Percentiles rank a stretch among this genome's conserved stretches.
Conservation (phyloP, 1,140 invertebrate genomes). For the Nasonia giraulti region DNA sequence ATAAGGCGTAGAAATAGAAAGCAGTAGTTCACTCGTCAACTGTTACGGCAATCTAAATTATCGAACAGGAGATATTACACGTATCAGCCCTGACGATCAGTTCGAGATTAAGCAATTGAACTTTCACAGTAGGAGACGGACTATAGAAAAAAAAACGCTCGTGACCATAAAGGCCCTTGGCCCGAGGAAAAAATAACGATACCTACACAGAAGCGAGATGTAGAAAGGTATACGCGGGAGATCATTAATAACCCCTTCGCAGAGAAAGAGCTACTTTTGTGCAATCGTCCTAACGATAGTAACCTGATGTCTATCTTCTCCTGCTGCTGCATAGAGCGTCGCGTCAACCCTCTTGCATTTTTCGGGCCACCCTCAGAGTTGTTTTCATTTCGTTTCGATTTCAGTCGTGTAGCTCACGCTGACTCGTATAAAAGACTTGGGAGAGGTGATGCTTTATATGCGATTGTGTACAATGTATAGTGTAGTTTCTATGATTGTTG, state of each 20-base stretch:
- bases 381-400: constrained; percentile 38
- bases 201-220: neutral
- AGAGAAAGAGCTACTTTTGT: neutral
- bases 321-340: neutral
- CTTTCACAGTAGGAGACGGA: neutral
- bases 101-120: constrained; percentile 17
- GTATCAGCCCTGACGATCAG: neutral
- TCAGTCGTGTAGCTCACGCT: constrained; percentile 8
- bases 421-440: constrained; percentile 1
- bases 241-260: constrained; percentile 44
- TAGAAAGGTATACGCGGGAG: constrained; percentile 5
- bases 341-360: constrained; percentile 18
- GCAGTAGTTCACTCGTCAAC: too few relatives aligned
- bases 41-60: neutral
- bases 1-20: neutral
- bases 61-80: neutral
- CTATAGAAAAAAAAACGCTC: neutral
- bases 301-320: constrained; percentile 37
- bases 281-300: neutral
- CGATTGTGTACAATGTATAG: neutral
- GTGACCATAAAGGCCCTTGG: neutral
- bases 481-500: neutral
- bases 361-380: constrained; percentile 29
- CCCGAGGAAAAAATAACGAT: neutral
- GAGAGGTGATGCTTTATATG: neutral